phyloP scores from a whole-genome alignment of 2,888 invertebrate species.

The Drosophila mayaguana region DNA sequence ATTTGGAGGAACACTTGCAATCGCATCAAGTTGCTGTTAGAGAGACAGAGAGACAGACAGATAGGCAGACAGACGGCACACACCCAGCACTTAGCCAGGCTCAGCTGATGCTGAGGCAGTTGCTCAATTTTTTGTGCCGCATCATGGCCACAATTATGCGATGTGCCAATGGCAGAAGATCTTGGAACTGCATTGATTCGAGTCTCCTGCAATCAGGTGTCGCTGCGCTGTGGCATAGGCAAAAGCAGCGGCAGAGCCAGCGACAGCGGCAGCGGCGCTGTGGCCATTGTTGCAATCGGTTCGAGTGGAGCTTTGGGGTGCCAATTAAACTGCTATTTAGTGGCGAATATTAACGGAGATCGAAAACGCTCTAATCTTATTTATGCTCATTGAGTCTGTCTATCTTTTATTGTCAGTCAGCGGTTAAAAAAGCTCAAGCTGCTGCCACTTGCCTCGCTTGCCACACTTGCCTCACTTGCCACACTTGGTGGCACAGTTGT shows the following conservation, averaged over 20 bases:
- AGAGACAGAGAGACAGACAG: slow-evolving; percentile 11
- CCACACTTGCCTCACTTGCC: slow-evolving; percentile 7
- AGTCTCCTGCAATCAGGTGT: slow-evolving; percentile 16
- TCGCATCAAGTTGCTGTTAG: slow-evolving; percentile 10
- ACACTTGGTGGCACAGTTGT: slow-evolving; percentile 54
- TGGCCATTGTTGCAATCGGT: slow-evolving; percentile 48
- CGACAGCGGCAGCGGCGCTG: neutral
- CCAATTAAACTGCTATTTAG: slow-evolving; percentile 78
- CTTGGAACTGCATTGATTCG: slow-evolving; percentile 8
- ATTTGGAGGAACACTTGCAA: slow-evolving; percentile 11
- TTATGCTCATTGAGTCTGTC: slow-evolving; percentile 70
- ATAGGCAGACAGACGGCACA: slow-evolving; percentile 25
- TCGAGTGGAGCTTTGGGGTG: slow-evolving; percentile 37
- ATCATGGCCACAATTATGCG: slow-evolving; percentile 64
- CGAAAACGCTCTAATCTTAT: slow-evolving; percentile 69
- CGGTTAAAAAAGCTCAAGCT: slow-evolving; percentile 23
- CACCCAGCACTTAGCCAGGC: slow-evolving; percentile 54
- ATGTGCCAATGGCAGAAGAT: slow-evolving; percentile 48
- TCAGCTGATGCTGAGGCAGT: slow-evolving; percentile 23
- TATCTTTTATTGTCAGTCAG: slow-evolving; percentile 52
- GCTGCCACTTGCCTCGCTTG: slow-evolving; percentile 40
- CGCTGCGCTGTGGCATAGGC: no score
- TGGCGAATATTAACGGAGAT: slow-evolving; percentile 59
- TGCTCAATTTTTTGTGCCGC: slow-evolving; percentile 51
- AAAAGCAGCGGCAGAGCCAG: neutral